These are phyloP conservation scores for Neosilurus hyrtlii DNA, from an alignment of 2,797 vertebrate species.

Conservation along the genomic window DNA sequence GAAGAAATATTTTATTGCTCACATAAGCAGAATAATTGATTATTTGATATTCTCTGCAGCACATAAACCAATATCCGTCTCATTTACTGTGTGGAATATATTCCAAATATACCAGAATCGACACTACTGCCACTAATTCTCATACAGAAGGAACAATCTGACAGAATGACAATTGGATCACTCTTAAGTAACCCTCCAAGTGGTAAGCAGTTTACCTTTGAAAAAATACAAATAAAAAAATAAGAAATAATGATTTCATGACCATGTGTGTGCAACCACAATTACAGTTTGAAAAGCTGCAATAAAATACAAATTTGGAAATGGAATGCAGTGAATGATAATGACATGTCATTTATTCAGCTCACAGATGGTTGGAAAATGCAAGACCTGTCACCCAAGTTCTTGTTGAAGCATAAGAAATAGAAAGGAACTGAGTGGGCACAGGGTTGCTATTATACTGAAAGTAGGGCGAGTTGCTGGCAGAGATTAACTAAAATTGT, in stretches of 20 bases:
- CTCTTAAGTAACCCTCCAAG: too few relatives aligned
- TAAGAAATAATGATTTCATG: neutral
- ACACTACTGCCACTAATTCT: neutral
- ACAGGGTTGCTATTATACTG: constrained; percentile 13
- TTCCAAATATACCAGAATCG: neutral
- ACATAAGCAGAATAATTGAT: neutral
- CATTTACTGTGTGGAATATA: neutral
- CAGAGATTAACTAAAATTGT: constrained; percentile 26
- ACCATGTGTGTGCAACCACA: neutral
- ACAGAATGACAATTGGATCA: neutral
- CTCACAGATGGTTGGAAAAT: constrained; percentile 13
- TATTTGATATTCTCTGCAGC: neutral
- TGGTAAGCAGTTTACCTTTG: neutral
- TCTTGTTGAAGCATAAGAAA: constrained; percentile 1
- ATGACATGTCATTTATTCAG: constrained; percentile 23
- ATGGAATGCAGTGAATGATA: constrained; percentile 17
- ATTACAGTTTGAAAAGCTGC: neutral
- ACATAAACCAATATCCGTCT: neutral
- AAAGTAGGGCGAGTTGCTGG: constrained; percentile 21
- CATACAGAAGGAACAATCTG: neutral
- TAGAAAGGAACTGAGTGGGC: neutral
- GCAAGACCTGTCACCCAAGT: constrained; percentile 6
- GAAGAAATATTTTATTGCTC: neutral
- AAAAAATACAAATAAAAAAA: neutral
- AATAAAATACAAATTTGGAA: constrained; percentile 20